phyloP scores from a whole-genome alignment of 2,797 vertebrate genomes.

The Dryobates pubescens region DNA sequence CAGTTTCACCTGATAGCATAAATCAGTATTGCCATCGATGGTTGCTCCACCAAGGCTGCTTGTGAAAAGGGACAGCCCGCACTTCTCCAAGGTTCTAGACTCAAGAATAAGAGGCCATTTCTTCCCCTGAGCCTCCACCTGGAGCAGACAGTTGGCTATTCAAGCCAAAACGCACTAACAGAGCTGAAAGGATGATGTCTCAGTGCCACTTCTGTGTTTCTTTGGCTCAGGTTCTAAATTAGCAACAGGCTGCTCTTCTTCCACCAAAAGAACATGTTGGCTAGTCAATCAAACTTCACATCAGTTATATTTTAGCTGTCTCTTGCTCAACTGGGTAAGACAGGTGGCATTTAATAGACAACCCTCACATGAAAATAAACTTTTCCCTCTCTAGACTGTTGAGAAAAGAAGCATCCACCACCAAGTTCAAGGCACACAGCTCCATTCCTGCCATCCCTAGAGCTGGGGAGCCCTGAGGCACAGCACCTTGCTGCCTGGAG shows the following conservation, averaged over 20 bases:
- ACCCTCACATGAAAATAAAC: neutral
- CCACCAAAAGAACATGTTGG: neutral
- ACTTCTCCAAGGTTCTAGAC: neutral
- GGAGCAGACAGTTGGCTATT: neutral
- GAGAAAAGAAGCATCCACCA: neutral
- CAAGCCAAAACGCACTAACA: neutral
- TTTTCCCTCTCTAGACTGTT: neutral
- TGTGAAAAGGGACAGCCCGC: neutral
- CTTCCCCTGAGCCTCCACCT: neutral
- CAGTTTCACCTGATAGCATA: neutral
- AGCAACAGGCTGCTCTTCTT: neutral
- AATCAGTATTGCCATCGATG: neutral
- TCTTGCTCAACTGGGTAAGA: neutral
- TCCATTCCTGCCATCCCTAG: rapidly evolving
- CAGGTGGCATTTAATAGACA: neutral
- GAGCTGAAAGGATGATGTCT: neutral
- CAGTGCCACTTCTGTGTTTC: neutral
- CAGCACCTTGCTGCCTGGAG: neutral
- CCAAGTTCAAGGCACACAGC: neutral
- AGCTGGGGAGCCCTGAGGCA: neutral
- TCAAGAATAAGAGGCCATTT: neutral
- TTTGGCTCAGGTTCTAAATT: neutral
- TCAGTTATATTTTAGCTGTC: neutral
- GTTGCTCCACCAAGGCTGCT: neutral
- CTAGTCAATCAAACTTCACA: neutral